These are phyloP conservation scores for Actinemys pallida DNA, from an alignment of 2,113 vertebrate genomes.

Conservation along the genomic window DNA sequence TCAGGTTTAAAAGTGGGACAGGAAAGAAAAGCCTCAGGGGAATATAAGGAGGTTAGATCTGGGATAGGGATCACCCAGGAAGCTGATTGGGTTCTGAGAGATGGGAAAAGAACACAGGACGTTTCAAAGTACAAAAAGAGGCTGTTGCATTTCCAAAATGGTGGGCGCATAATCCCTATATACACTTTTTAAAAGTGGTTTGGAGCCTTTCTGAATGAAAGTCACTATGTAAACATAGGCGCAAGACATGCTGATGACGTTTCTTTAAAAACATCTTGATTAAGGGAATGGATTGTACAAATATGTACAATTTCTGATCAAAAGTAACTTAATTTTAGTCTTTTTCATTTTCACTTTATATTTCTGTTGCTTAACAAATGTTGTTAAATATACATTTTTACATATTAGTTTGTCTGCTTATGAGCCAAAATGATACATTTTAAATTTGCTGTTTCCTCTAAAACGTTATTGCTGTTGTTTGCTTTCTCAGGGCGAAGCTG, in stretches of 20 bases:
- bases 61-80: background rate
- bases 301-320: background rate
- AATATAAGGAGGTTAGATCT: background rate
- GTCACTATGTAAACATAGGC: background rate
- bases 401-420: background rate
- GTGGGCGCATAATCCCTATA: background rate
- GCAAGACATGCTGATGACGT: background rate
- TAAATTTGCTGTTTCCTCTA: constrained; percentile 37
- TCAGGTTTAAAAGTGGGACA: background rate
- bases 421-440: background rate
- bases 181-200: background rate
- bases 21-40: background rate
- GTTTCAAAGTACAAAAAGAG: background rate
- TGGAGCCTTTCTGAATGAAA: background rate
- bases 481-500: constrained; percentile 76
- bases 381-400: background rate
- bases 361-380: background rate
- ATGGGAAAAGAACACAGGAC: background rate
- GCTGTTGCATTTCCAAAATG: background rate
- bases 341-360: background rate
- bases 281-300: background rate
- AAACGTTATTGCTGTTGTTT: constrained; percentile 22
- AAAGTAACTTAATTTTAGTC: background rate
- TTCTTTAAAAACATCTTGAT: background rate
- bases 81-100: background rate